A percentile compares a stretch with the other conserved stretches of the same genome.
Conservation (phyloP, 2,888 invertebrate genomes). For the Ariolimax columbianus region DNA sequence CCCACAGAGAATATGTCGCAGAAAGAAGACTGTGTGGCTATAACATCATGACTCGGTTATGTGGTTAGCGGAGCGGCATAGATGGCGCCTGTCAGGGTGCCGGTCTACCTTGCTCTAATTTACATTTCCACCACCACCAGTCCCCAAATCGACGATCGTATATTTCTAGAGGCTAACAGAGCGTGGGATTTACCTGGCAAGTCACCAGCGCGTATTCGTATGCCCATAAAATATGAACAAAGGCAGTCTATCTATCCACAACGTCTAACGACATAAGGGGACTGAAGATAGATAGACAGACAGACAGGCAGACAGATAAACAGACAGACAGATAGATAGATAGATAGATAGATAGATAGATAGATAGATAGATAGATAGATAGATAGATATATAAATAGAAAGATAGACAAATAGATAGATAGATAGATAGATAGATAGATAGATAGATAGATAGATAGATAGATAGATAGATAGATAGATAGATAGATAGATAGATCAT, state of each 20-base stretch:
- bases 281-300: slow-evolving; percentile 24
- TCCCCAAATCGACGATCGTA: too few species aligned
- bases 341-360: slow-evolving; percentile 36
- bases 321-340: slow-evolving; percentile 33
- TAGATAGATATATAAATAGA: slow-evolving; percentile 17
- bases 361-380: slow-evolving; percentile 40
- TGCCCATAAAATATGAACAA: background rate
- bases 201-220: background rate
- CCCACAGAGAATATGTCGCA: too few species aligned
- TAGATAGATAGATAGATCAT: slow-evolving; percentile 13
- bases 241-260: too few species aligned
- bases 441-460: background rate
- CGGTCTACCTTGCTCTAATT: too few species aligned
- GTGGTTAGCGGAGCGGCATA: too few species aligned
- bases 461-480: slow-evolving; percentile 6
- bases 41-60: too few species aligned
- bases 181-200: background rate
- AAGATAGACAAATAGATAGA: slow-evolving; percentile 12
- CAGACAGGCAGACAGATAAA: slow-evolving; percentile 28
- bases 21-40: too few species aligned
- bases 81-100: too few species aligned
- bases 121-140: too few species aligned
- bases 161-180: too few species aligned
- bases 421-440: background rate
- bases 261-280: background rate